Evolutionary conservation across 2,888 invertebrate genomes (phyloP).

Genomic region (Teinopalpus imperialis): DNA sequence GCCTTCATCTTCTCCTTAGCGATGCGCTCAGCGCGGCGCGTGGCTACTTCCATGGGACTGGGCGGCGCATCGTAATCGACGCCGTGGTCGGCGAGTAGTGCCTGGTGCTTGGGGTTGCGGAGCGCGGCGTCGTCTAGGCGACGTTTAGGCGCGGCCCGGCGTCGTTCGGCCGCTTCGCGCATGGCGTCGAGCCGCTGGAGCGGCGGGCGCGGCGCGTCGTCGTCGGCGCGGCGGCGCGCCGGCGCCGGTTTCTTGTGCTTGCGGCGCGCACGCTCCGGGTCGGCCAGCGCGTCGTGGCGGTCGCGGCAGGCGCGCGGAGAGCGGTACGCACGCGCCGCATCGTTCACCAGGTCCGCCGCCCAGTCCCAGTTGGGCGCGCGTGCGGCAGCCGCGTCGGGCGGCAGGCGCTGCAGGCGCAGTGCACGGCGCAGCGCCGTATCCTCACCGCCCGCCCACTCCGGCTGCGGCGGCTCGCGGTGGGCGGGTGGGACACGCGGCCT

Average conservation of each 20-base stretch:
- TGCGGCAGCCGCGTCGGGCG: conserved; percentile 87
- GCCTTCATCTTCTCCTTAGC: conserved; percentile 89
- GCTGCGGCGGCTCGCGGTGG: conserved; percentile 89
- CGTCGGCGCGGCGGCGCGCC: conserved; percentile 87
- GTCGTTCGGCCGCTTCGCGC: conserved; percentile 87
- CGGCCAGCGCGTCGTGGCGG: conserved; percentile 93
- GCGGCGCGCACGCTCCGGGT: conserved; percentile 94
- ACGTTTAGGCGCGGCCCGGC: conserved; percentile 89
- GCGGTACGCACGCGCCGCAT: conserved; percentile 91
- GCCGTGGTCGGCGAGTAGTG: conserved; percentile 91
- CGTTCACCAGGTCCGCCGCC: conserved; percentile 94
- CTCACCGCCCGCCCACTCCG: conserved; percentile 95
- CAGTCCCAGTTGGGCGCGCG: conserved; percentile 98
- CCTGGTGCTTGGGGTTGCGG: conserved; percentile 91
- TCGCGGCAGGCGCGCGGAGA: conserved; percentile 95
- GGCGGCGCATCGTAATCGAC: conserved; percentile 93
- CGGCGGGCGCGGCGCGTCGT: conserved; percentile 67
- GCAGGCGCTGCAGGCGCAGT: conserved; percentile 84
- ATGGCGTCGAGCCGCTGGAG: conserved; percentile 86
- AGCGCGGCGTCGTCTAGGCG: conserved; percentile 87
- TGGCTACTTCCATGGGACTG: conserved; percentile 90
- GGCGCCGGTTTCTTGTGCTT: conserved; percentile 89
- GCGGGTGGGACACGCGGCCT: conserved; percentile 86
- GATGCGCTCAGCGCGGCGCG: conserved; percentile 91
- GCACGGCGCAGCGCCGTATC: conserved; percentile 94